phyloP scores from a whole-genome alignment of 2,113 vertebrate species.

The Pavo muticus region DNA sequence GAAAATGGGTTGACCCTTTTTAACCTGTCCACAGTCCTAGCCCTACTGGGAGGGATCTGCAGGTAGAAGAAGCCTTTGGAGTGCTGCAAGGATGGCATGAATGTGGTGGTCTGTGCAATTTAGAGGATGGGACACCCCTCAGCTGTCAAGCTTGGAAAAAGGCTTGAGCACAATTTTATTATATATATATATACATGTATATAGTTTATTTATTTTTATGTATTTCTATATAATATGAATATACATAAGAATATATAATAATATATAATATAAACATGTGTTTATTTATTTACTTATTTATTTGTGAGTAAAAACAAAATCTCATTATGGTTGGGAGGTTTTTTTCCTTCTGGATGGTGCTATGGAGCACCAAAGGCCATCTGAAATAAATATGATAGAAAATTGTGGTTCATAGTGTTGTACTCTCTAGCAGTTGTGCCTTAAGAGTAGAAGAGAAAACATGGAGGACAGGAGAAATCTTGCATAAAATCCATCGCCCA shows the following conservation, averaged over 20 bases:
- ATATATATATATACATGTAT: neutral
- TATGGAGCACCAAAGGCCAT: neutral
- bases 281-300: no score
- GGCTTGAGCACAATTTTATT: neutral
- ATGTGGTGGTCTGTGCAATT: neutral
- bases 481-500: neutral
- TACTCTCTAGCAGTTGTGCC: neutral
- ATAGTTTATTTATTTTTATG: no score
- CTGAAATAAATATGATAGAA: neutral
- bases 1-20: neutral
- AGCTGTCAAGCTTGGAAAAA: neutral
- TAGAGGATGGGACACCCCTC: neutral
- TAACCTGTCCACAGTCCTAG: neutral
- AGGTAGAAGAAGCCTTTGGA: neutral
- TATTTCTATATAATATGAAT: no score
- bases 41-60: neutral
- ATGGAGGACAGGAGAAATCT: neutral
- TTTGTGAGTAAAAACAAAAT: neutral
- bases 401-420: neutral
- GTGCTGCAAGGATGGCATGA: fast-evolving
- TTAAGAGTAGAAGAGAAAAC: neutral
- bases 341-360: neutral
- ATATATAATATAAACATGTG: no score
- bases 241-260: no score
- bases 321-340: neutral